A percentile compares a stretch with the other conserved stretches of the same genome.
Evolutionary conservation across 1,140 invertebrate genomes (phyloP).

Genomic region (Caenorhabditis elegans): WBcel235 BX284602.5:11853501-11854000

Average conservation of each 20-base stretch:
- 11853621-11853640: too few relatives aligned
- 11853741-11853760: neutral
- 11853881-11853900: neutral
- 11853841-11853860: neutral
- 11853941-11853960: too few relatives aligned
- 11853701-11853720: too few relatives aligned
- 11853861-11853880: neutral
- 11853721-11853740: neutral
- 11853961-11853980: too few relatives aligned
- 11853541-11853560: constrained; percentile 2
- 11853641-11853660: constrained; percentile 24
- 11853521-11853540: constrained; percentile 24
- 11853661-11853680: too few relatives aligned
- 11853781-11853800: neutral
- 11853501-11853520: neutral
- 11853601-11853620: neutral
- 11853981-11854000: too few relatives aligned
- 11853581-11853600: neutral
- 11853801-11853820: neutral
- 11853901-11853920: too few relatives aligned
- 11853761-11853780: neutral
- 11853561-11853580: constrained; percentile 29
- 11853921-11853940: too few relatives aligned
- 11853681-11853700: too few relatives aligned
- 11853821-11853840: too few relatives aligned